Base-by-base conservation (phyloP, 2,888 invertebrate genomes). In the Drosophila tanythrix region DNA sequence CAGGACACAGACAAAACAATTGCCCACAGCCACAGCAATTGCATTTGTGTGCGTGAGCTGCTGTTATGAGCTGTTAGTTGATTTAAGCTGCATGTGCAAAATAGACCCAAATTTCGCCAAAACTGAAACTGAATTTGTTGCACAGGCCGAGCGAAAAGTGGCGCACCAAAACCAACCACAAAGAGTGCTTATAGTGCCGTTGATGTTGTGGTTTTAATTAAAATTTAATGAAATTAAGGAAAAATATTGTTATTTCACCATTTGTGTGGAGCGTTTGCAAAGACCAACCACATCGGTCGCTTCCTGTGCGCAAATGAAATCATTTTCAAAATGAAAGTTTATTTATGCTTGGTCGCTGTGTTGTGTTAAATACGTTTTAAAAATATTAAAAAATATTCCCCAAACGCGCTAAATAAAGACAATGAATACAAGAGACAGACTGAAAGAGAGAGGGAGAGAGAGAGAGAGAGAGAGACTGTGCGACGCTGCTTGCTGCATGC, bases 151-250 rank as follows among this genome's bases (percentile, higher is more conserved):
- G 13, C 15, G 21, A 50, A 48, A 7, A n/a, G 27, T 13, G 2
- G 4, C 13, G n/a, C 33, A 7, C 18, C 27, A 50, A 43, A 31
- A 31, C 27, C 25, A 27, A 3, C 63, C 29, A 31, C 52, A 63
- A 38, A 52, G n/a, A 51, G 27, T 58, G 61, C 35, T 35, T 52
- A 10, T 3, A 10, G 33, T 10, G 57, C 38, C 10, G 38, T 36
- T 53, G 50, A 48, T 65, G 65, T 58, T 62, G 64, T 46, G 62
- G 63, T 58, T 81, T 83, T 76, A 86, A 89, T 83, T 86, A 81
- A 87, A 89, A 63, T 77, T 81, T 75, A 73, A 86, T 86, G 73
- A 71, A 86, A 86, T 81, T 77, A 70, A 77, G 58, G 27, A 63
- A 74, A 80, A 25, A 15, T 0, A 78, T 76, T 76, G 75, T 76